Conservation (phyloP, 2,113 vertebrate species). For the Scopus umbretta region DNA sequence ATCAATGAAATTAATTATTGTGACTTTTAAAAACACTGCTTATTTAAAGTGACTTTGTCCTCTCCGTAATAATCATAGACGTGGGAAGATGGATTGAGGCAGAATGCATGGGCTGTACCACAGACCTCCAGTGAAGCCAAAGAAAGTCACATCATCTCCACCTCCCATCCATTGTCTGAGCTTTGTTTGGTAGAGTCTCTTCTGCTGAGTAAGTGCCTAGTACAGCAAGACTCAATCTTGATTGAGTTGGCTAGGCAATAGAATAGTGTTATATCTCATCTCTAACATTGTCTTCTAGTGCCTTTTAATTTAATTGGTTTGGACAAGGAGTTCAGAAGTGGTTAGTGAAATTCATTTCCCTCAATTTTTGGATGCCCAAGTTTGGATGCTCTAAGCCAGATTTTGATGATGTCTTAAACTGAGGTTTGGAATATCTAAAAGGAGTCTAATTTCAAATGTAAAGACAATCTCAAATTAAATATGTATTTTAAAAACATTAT, state of each 20-base stretch:
- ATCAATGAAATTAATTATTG: neutral
- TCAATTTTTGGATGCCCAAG: neutral
- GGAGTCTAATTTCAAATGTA: neutral
- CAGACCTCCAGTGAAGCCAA: neutral
- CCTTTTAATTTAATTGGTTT: neutral
- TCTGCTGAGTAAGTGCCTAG: neutral
- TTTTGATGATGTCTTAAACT: neutral
- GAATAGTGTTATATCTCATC: neutral
- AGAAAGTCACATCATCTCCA: neutral
- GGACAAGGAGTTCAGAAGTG: neutral
- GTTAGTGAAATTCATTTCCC: neutral
- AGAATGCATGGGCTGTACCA: neutral
- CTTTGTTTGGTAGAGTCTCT: neutral
- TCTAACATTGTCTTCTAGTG: fast-evolving
- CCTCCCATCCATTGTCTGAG: neutral
- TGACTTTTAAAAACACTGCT: neutral
- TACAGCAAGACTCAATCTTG: neutral
- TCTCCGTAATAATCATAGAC: neutral
- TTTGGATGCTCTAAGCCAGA: neutral
- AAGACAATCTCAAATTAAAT: neutral
- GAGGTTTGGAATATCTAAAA: neutral
- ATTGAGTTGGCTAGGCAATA: neutral
- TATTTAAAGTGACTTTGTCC: neutral
- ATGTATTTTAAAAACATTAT: neutral
- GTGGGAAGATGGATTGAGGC: neutral